Conservation (phyloP, 2,888 invertebrate species). For the Fragum fragum region DNA sequence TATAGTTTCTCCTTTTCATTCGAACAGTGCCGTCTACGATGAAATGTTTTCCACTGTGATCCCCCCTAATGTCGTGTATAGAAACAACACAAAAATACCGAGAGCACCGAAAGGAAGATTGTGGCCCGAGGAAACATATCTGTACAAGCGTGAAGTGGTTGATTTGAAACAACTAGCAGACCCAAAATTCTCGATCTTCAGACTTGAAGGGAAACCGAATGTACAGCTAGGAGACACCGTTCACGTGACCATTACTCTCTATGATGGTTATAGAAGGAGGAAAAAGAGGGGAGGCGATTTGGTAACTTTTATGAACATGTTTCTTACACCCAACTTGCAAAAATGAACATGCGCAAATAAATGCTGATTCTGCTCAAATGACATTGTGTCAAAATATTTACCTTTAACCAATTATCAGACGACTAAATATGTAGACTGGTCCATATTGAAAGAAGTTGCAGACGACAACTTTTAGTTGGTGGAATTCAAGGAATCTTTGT, state of each 20-base stretch:
- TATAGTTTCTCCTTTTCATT: too few relatives aligned
- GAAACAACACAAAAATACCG: constrained; percentile 33
- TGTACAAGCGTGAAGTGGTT: constrained; percentile 9
- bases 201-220: constrained; percentile 28
- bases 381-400: too few relatives aligned
- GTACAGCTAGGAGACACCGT: constrained; percentile 43
- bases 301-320: too few relatives aligned
- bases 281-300: constrained; percentile 46
- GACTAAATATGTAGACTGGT: too few relatives aligned
- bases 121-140: constrained; percentile 41
- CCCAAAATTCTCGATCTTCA: constrained; percentile 25
- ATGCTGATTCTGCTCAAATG: too few relatives aligned
- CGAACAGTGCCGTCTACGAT: too few relatives aligned
- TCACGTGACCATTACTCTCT: constrained; percentile 20
- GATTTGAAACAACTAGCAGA: constrained; percentile 37
- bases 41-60: neutral
- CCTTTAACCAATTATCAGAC: too few relatives aligned
- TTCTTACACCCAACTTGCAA: too few relatives aligned
- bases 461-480: too few relatives aligned
- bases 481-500: too few relatives aligned
- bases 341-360: too few relatives aligned
- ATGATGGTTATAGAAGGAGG: constrained; percentile 32
- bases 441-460: too few relatives aligned
- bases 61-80: constrained; percentile 27
- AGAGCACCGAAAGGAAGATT: constrained; percentile 32